A percentile compares a stretch with the other conserved stretches of the same genome.
Evolutionary conservation across 2,797 vertebrate species (phyloP).

Genomic region (Leptodactylus fallax): DNA sequence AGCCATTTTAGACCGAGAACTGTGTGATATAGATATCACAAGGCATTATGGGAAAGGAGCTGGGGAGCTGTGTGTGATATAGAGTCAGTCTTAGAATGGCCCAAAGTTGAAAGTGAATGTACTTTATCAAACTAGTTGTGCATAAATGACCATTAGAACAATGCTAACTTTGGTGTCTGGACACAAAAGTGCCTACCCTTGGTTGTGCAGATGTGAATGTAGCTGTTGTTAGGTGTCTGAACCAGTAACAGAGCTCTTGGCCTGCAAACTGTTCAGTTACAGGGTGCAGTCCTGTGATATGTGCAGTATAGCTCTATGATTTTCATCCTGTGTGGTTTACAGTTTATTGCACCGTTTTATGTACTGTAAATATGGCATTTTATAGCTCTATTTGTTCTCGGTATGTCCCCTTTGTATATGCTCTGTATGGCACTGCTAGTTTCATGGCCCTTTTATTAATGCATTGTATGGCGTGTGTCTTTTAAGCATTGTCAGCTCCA

Average conservation of each 20-base stretch:
- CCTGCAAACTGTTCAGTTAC: neutral
- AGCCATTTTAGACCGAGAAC: too few species aligned
- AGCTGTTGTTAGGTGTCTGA: neutral
- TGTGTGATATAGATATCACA: too few species aligned
- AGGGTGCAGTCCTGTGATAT: neutral
- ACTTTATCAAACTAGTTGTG: too few species aligned
- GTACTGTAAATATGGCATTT: neutral
- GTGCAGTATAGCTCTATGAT: neutral
- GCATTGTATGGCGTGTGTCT: neutral
- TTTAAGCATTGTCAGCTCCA: too few species aligned
- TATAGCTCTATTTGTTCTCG: neutral
- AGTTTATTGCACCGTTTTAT: neutral
- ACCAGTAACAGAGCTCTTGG: neutral
- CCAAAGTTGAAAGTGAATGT: too few species aligned
- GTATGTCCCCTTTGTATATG: neutral
- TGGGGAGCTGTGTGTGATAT: too few species aligned
- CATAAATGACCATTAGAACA: neutral
- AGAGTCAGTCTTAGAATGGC: too few species aligned
- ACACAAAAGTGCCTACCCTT: too few species aligned
- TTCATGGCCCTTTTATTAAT: neutral
- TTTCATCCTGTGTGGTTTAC: neutral
- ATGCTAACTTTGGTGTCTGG: neutral
- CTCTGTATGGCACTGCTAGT: neutral
- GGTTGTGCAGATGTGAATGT: too few species aligned
- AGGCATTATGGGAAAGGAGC: too few species aligned